Conservation (phyloP, 1,140 invertebrate species). For the Hylaeus volcanicus region DNA sequence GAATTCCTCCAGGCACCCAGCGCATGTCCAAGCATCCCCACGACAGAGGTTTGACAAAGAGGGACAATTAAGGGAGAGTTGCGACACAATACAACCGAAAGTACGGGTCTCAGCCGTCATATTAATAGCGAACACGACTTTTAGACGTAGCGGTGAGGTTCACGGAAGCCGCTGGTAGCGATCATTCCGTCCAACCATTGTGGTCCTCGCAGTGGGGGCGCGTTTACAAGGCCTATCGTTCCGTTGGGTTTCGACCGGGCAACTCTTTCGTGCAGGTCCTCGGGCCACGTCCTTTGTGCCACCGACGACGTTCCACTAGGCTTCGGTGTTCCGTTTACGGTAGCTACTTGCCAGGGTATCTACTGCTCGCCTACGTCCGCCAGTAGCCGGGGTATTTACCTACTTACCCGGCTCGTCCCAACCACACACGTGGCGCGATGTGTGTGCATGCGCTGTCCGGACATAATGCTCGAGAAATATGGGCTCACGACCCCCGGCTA, state of each 20-base stretch:
- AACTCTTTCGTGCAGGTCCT: slow-evolving; percentile 12
- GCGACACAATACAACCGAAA: slow-evolving; percentile 51
- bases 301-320: slow-evolving; percentile 45
- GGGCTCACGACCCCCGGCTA: slow-evolving; percentile 72
- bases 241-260: slow-evolving; percentile 33
- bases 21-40: not conserved
- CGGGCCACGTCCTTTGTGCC: slow-evolving; percentile 45
- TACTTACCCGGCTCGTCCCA: slow-evolving; percentile 51
- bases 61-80: slow-evolving; percentile 10
- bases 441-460: slow-evolving; percentile 64
- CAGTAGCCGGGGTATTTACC: slow-evolving; percentile 60
- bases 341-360: slow-evolving; percentile 12
- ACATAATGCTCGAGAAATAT: slow-evolving; percentile 74
- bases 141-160: slow-evolving; percentile 35
- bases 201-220: slow-evolving; percentile 66
- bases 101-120: slow-evolving; percentile 15
- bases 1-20: too few species aligned
- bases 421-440: slow-evolving; percentile 58
- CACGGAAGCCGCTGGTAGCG: slow-evolving; percentile 62
- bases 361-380: slow-evolving; percentile 16
- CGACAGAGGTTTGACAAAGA: slow-evolving; percentile 38
- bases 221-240: slow-evolving; percentile 47
- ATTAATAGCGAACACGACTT: slow-evolving; percentile 66
- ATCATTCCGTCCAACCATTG: slow-evolving; percentile 56
- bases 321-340: slow-evolving; percentile 26